phyloP scores from a whole-genome alignment of 1,140 invertebrate genomes.

The Apocrypta bakeri region DNA sequence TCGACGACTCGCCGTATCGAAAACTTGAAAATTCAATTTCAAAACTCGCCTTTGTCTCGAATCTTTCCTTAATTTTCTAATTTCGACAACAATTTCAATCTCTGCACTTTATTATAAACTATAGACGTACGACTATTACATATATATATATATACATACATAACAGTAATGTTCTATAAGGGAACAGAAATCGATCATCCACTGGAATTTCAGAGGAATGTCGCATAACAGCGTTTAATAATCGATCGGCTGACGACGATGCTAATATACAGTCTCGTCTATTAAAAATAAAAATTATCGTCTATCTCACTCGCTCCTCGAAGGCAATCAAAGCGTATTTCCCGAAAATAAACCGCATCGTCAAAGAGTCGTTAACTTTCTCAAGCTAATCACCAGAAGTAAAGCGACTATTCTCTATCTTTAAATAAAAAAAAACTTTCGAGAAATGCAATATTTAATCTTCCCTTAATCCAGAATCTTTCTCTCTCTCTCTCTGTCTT shows the following conservation, averaged over 20 bases:
- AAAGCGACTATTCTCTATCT: too few relatives aligned
- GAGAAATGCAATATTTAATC: too few relatives aligned
- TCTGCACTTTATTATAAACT: too few relatives aligned
- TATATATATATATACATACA: neutral
- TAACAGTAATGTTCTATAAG: neutral
- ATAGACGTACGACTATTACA: neutral
- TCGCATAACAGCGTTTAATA: neutral
- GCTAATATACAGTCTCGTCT: too few relatives aligned
- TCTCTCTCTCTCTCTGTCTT: too few relatives aligned
- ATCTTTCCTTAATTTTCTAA: neutral
- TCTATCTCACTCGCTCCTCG: too few relatives aligned
- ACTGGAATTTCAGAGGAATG: neutral
- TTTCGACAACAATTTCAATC: too few relatives aligned
- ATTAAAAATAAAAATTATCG: too few relatives aligned
- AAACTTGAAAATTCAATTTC: neutral
- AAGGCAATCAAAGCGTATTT: neutral
- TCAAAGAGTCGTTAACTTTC: neutral
- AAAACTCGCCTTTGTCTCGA: neutral
- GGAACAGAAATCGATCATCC: neutral
- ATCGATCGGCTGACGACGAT: neutral
- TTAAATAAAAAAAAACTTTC: too few relatives aligned
- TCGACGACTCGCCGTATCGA: neutral
- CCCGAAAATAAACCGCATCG: constrained; percentile 14
- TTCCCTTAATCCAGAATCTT: too few relatives aligned
- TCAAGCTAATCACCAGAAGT: constrained; percentile 14